Evolutionary conservation across 1,140 invertebrate genomes (phyloP).

Genomic region (Drosophila subobscura): DNA sequence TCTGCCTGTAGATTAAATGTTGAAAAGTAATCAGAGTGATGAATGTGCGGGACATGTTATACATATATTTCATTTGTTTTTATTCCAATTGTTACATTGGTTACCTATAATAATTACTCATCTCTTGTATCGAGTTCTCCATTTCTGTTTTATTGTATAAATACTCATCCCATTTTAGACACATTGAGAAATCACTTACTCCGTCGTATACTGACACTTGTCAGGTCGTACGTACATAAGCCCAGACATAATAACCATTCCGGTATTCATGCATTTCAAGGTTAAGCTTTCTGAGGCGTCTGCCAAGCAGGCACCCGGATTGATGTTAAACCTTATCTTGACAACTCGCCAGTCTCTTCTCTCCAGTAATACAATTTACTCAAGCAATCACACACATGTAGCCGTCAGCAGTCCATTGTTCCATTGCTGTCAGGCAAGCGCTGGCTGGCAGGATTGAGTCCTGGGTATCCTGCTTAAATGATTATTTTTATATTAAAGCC

Average conservation of each 20-base stretch:
- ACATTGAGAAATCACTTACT: slow-evolving; percentile 23
- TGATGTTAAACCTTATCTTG: slow-evolving; percentile 41
- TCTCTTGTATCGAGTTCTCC: too few species aligned
- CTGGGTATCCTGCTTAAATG: slow-evolving; percentile 42
- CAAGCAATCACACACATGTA: neutral
- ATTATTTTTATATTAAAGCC: slow-evolving; percentile 72
- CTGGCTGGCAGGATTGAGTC: slow-evolving; percentile 20
- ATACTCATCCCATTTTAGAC: neutral
- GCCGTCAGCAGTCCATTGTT: slow-evolving; percentile 29
- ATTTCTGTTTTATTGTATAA: too few species aligned
- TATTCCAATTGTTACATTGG: too few species aligned
- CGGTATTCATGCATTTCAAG: slow-evolving; percentile 20
- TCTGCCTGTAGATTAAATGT: neutral
- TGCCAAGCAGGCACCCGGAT: slow-evolving; percentile 21
- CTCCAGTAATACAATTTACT: slow-evolving; percentile 37
- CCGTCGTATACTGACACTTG: neutral
- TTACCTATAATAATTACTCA: too few species aligned
- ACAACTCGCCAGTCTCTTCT: slow-evolving; percentile 19
- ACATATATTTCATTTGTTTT: too few species aligned
- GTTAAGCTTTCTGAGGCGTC: slow-evolving; percentile 23
- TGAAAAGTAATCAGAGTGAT: slow-evolving; percentile 12
- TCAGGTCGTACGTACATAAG: slow-evolving; percentile 13
- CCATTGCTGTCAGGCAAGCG: slow-evolving; percentile 13
- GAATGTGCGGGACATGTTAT: too few species aligned
- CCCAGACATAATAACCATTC: slow-evolving; percentile 39